Percentiles rank a stretch among this genome's conserved stretches.
phyloP scores from a whole-genome alignment of 2,113 vertebrate genomes.

The Thymallus thymallus region DNA sequence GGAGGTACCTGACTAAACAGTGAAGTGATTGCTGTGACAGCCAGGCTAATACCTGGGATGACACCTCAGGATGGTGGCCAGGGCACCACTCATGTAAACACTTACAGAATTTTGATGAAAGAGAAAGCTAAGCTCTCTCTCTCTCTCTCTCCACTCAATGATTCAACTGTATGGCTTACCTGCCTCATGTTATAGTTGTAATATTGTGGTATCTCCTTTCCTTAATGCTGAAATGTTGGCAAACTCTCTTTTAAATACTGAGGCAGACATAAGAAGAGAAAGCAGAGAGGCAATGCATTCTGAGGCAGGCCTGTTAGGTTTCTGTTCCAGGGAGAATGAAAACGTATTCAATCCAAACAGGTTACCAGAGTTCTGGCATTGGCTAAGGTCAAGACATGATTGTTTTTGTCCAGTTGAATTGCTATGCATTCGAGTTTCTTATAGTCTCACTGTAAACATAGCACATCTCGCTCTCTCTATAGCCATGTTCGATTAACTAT shows the following conservation, averaged over 20 bases:
- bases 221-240: too few species aligned
- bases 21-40: conserved; percentile 44
- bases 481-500: background rate
- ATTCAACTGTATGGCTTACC: background rate
- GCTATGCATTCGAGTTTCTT: background rate
- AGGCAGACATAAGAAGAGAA: too few species aligned
- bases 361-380: too few species aligned
- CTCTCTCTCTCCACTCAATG: too few species aligned
- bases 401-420: too few species aligned
- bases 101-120: conserved; percentile 31
- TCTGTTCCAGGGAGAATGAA: background rate
- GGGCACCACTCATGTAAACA: conserved; percentile 32
- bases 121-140: conserved; percentile 3
- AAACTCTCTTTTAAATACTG: too few species aligned
- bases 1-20: conserved; percentile 44
- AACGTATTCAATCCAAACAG: too few species aligned
- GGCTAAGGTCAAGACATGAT: background rate
- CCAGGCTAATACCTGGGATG: conserved; percentile 37
- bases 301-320: background rate
- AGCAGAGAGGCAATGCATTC: too few species aligned
- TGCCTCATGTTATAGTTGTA: too few species aligned
- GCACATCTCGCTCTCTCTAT: background rate
- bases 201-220: too few species aligned
- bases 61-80: conserved; percentile 23
- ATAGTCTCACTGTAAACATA: background rate